A percentile compares a stretch with the other conserved stretches of the same genome.
Evolutionary conservation across 2,113 vertebrate genomes (phyloP).

Genomic region (Mellivora capensis): DNA sequence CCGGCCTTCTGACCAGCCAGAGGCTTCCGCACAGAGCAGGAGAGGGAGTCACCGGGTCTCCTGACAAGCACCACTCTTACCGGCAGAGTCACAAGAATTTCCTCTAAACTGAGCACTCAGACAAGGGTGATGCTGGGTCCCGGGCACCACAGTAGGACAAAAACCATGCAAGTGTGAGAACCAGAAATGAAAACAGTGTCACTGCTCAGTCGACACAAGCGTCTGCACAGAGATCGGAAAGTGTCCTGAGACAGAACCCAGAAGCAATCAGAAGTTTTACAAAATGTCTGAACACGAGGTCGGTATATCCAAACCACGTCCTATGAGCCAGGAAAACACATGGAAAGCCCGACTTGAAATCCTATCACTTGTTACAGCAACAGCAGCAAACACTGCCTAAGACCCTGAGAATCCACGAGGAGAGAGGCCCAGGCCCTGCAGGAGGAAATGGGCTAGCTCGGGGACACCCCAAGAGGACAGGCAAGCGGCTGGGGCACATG

Average conservation of each 20-base stretch:
- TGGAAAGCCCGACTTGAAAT: not conserved
- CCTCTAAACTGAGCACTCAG: not conserved
- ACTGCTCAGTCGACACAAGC: rapidly evolving
- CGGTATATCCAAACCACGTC: not conserved
- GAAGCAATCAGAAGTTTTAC: not conserved
- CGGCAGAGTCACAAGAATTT: not conserved
- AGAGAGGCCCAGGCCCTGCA: not conserved
- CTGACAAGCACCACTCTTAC: not conserved
- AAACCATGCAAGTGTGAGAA: not conserved
- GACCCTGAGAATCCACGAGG: rapidly evolving
- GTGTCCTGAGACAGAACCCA: not conserved
- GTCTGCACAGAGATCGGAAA: rapidly evolving
- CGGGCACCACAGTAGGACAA: not conserved
- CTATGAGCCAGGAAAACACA: not conserved
- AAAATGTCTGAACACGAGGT: not conserved
- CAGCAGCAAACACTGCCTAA: not conserved
- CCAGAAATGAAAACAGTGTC: not conserved
- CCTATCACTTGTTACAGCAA: not conserved
- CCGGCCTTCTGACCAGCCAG: not conserved
- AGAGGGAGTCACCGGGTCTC: too few species aligned
- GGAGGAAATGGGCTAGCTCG: not conserved
- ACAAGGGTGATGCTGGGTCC: not conserved
- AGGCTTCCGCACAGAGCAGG: not conserved
- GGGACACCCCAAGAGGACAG: not conserved
- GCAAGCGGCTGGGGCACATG: rapidly evolving